A percentile compares a stretch with the other conserved stretches of the same genome.
phyloP scores from a whole-genome alignment of 2,797 vertebrate species.

The Poliocrania exsul region DNA sequence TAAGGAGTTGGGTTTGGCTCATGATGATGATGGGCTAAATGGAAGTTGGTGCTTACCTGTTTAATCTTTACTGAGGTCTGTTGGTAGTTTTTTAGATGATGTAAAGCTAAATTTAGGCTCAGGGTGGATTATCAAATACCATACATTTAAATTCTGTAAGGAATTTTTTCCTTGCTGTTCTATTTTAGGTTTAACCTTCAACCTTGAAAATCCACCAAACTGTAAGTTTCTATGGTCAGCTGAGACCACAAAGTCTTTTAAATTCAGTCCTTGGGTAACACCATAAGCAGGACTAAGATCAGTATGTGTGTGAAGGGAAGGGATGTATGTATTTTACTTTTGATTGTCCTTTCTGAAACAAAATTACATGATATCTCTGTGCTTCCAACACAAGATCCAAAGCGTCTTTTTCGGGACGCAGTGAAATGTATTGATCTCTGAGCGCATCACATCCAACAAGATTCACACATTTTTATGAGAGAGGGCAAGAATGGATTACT shows the following conservation, averaged over 20 bases:
- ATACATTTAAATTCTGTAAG: neutral
- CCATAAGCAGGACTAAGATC: neutral
- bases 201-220: neutral
- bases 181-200: neutral
- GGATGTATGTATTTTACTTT: neutral
- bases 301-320: neutral
- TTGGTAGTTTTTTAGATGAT: neutral
- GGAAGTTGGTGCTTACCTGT: neutral
- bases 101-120: neutral
- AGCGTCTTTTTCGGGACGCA: neutral
- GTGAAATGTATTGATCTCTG: neutral
- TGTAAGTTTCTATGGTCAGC: neutral
- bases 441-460: accelerated
- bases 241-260: neutral
- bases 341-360: neutral
- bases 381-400: neutral
- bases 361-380: accelerated
- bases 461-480: neutral
- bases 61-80: neutral
- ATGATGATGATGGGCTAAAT: neutral
- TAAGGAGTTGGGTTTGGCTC: neutral
- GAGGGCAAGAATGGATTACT: neutral
- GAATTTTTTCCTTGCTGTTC: neutral
- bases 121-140: neutral
- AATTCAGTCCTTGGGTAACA: neutral